Percentiles rank a stretch among this genome's conserved stretches.
phyloP scores from a whole-genome alignment of 92 coral and sea anemone species.

The Metridium senile region DNA sequence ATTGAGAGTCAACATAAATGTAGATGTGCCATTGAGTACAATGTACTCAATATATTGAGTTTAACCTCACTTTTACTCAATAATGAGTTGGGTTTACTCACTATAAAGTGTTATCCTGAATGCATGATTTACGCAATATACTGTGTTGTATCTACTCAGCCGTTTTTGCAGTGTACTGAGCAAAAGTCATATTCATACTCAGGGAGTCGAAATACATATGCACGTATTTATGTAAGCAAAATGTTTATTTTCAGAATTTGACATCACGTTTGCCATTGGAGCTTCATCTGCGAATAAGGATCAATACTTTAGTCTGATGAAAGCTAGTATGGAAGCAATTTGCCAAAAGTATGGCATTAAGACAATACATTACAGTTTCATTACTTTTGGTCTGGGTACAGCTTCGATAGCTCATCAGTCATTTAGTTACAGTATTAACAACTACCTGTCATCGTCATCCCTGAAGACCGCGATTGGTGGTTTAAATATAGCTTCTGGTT shows the following conservation, averaged over 20 bases:
- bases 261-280: constrained; percentile 38
- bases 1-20: no score
- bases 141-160: no score
- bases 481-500: neutral
- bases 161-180: no score
- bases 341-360: constrained; percentile 19
- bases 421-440: constrained; percentile 4
- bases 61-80: no score
- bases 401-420: constrained; percentile 4
- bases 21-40: no score
- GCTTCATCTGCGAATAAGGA: constrained; percentile 23
- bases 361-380: constrained; percentile 31
- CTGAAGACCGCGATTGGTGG: constrained; percentile 1
- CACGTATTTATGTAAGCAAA: no score
- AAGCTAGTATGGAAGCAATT: constrained; percentile 13
- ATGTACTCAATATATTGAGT: no score
- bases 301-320: constrained; percentile 10
- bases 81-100: no score
- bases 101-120: no score
- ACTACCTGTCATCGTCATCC: neutral
- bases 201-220: no score
- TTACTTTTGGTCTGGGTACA: constrained; percentile 27
- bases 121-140: no score
- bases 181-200: no score
- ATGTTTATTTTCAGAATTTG: constrained; percentile 38